phyloP scores from a whole-genome alignment of 1,140 invertebrate genomes.

The Drosophila varians region DNA sequence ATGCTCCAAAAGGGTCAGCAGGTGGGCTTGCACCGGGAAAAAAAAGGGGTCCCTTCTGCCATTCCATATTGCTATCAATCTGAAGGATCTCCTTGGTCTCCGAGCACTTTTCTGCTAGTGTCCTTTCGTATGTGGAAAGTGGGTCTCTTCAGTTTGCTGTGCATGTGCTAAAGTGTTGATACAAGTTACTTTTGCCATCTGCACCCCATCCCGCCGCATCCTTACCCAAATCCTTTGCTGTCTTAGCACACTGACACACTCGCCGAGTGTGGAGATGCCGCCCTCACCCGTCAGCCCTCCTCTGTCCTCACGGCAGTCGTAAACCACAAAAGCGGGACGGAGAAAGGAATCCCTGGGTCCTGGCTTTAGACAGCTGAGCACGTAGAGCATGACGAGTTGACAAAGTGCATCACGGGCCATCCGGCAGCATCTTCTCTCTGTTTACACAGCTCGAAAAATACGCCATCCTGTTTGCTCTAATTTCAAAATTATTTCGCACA shows the following conservation, averaged over 20 bases:
- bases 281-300: too few relatives aligned
- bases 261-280: slow-evolving; percentile 3
- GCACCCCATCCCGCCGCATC: slow-evolving; percentile 40
- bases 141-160: slow-evolving; percentile 59
- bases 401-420: slow-evolving; percentile 67
- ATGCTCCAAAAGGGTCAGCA: slow-evolving; percentile 72
- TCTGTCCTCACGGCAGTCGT: background rate
- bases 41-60: background rate
- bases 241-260: slow-evolving; percentile 70
- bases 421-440: slow-evolving; percentile 13
- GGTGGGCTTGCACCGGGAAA: slow-evolving; percentile 36
- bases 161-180: slow-evolving; percentile 81
- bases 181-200: slow-evolving; percentile 71
- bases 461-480: slow-evolving; percentile 3
- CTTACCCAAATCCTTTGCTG: slow-evolving; percentile 16
- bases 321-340: slow-evolving; percentile 26
- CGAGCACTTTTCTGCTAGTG: background rate
- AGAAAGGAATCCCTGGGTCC: slow-evolving; percentile 18
- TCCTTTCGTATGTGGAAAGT: slow-evolving; percentile 38
- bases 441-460: slow-evolving; percentile 52
- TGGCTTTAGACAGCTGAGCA: slow-evolving; percentile 59
- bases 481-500: slow-evolving; percentile 15
- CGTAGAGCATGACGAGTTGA: slow-evolving; percentile 75
- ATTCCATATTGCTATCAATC: background rate
- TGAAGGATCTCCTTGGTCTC: background rate